phyloP scores from a whole-genome alignment of 2,113 vertebrate species.

The Pollachius pollachius region DNA sequence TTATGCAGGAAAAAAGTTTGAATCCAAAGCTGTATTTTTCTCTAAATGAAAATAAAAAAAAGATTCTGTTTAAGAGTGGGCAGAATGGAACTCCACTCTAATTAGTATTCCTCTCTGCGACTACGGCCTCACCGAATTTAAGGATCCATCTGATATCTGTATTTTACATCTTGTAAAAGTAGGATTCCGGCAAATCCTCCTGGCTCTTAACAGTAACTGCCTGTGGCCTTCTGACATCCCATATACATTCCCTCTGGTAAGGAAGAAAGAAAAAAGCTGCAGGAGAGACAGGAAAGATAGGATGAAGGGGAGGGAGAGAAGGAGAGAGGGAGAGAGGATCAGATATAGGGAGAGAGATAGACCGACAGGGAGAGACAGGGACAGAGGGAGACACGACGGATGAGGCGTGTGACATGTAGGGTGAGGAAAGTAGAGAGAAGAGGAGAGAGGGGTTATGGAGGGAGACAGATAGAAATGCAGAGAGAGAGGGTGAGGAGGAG shows the following conservation, averaged over 20 bases:
- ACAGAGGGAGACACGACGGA: neutral
- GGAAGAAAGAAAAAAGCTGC: neutral
- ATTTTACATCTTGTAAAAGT: slow-evolving; percentile 57
- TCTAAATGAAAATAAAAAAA: neutral
- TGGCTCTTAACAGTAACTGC: slow-evolving; percentile 48
- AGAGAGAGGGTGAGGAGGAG: neutral
- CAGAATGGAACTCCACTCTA: neutral
- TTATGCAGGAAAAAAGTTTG: slow-evolving; percentile 13
- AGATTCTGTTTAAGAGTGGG: neutral
- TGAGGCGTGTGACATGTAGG: too few relatives aligned
- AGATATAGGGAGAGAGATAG: neutral
- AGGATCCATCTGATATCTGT: slow-evolving; percentile 40
- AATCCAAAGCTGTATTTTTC: neutral
- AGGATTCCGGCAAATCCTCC: slow-evolving; percentile 59
- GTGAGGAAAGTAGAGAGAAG: neutral
- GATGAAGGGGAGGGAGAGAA: slow-evolving; percentile 3
- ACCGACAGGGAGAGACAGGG: neutral
- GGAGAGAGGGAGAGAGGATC: slow-evolving; percentile 12
- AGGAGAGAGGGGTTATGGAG: neutral
- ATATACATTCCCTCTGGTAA: slow-evolving; percentile 48
- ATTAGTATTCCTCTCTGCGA: neutral
- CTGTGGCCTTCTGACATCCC: slow-evolving; percentile 49
- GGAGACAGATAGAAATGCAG: neutral
- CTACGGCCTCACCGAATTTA: neutral
- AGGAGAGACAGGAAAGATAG: slow-evolving; percentile 8